Percentiles rank a stretch among this genome's conserved stretches.
These are phyloP conservation scores for Tryphoninae sp. DNA, from an alignment of 2,888 invertebrate genomes.

Conservation along the genomic window DNA sequence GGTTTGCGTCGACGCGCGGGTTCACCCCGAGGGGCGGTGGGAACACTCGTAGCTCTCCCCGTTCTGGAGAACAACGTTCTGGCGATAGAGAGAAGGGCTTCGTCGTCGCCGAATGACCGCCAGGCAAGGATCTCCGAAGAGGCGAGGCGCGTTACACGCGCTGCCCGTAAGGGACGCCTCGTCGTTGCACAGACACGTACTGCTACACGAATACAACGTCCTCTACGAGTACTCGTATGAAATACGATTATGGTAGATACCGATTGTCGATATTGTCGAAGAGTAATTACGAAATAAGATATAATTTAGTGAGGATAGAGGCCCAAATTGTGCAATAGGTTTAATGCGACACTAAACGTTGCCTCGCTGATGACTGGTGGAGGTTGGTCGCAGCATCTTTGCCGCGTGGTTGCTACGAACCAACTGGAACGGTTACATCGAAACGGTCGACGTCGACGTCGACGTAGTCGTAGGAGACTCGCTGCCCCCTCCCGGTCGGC, in stretches of 20 bases:
- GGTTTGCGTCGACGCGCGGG: conserved; percentile 58
- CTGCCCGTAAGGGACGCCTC: conserved; percentile 42
- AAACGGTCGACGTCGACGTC: too few relatives aligned
- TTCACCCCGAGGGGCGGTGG: conserved; percentile 22
- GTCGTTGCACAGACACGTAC: conserved; percentile 62
- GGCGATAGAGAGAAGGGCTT: conserved; percentile 8
- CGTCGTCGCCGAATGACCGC: conserved; percentile 29
- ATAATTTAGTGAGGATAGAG: too few relatives aligned
- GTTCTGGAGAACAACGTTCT: conserved; percentile 30
- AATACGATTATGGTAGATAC: neutral
- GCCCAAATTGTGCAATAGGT: too few relatives aligned
- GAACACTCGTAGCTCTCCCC: conserved; percentile 26
- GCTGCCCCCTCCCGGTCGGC: neutral
- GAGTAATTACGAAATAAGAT: too few relatives aligned
- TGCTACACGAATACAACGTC: conserved; percentile 1
- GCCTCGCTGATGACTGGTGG: too few relatives aligned
- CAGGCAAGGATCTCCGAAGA: conserved; percentile 63
- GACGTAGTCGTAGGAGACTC: too few relatives aligned
- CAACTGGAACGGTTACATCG: too few relatives aligned
- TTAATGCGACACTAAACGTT: too few relatives aligned
- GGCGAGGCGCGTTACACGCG: conserved; percentile 53
- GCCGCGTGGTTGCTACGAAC: too few relatives aligned
- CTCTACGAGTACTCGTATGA: neutral
- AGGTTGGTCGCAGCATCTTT: too few relatives aligned
- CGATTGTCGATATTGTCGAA: neutral